Evolutionary conservation across 2,797 vertebrate species (phyloP), one percentile per base, ranked within the genome.

Genomic region (Pogonophryne albipinna): DNA sequence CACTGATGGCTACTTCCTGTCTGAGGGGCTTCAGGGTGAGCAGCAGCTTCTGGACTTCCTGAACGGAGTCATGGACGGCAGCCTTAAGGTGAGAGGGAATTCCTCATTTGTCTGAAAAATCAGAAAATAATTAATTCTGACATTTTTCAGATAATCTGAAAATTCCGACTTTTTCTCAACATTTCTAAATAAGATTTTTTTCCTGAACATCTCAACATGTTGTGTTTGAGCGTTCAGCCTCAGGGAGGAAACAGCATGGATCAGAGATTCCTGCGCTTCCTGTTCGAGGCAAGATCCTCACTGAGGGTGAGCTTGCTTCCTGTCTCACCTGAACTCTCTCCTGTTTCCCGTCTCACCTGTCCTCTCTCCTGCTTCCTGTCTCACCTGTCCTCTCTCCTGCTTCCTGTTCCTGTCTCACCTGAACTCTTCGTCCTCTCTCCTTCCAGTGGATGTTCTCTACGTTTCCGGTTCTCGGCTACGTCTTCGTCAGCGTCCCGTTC

Each of bases 1-100:
- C 78, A 98, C 95, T 67, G 97, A 99, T 10, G 96, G 97, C 27
- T 99, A 97, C 92, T 99, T 96, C 89, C 83, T 98, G 73, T 95
- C 97, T 3, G 88, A 85, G 6, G 92, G 82, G 14, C 63, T 98
- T 59, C 86, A 95, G 65, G 96, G 84, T 3, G 94, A 94, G 23
- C 93, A 92, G 69, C 95, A 98, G 63, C 93, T 99, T 90, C 91
- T 97, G 69, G 93, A 92, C 63, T 99, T 99, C 86, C 94, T 99
- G 85, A 92, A 96, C 13, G 90, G 91, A 13, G 93, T 98, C 63
- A 80, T 98, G 89, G 94, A 96, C 4, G 96, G 97, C 67, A 95
- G 92, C 27, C 78, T 96, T 17, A 86, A 96, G 93, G 98, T 98
- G 27, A 27, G 27, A 23, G 23, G 23, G 23, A 23, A 3, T 23